phyloP scores from a whole-genome alignment of 2,113 vertebrate species.

The Cercopithecus mona region DNA sequence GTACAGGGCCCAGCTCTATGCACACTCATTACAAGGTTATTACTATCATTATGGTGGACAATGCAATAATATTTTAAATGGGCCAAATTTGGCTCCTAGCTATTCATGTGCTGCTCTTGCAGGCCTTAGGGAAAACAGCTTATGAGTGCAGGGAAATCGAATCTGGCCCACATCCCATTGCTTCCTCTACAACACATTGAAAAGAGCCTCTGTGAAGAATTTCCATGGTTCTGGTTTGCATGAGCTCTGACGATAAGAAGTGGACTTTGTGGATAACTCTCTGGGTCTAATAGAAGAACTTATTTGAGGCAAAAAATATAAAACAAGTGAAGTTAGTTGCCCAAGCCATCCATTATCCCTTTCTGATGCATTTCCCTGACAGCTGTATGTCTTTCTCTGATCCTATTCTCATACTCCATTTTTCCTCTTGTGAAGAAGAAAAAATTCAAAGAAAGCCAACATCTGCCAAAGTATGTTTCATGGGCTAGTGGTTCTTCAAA shows the following conservation, averaged over 20 bases:
- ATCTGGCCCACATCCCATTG: slow-evolving; percentile 63
- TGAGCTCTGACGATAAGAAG: background rate
- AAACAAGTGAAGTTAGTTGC: background rate
- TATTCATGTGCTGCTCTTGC: slow-evolving; percentile 59
- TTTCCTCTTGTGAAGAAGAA: background rate
- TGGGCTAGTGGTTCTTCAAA: background rate
- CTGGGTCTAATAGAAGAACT: background rate
- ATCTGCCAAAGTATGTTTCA: background rate
- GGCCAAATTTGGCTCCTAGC: slow-evolving; percentile 59
- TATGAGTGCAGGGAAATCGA: slow-evolving; percentile 62
- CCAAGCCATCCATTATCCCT: background rate
- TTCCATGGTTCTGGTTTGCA: background rate
- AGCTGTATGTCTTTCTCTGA: background rate
- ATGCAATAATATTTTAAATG: slow-evolving; percentile 75
- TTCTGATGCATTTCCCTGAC: background rate
- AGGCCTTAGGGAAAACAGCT: slow-evolving; percentile 62
- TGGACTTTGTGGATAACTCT: background rate
- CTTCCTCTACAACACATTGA: slow-evolving; percentile 8
- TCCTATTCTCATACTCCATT: background rate
- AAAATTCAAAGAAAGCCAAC: background rate
- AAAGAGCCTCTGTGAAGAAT: slow-evolving; percentile 8
- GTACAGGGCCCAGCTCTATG: background rate
- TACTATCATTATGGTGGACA: slow-evolving; percentile 74
- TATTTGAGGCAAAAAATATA: background rate
- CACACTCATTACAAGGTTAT: slow-evolving; percentile 67